Evolutionary conservation across 2,888 invertebrate species (phyloP), one percentile per base, ranked within the genome.

Genomic region (Pachliopta kotzebuea): DNA sequence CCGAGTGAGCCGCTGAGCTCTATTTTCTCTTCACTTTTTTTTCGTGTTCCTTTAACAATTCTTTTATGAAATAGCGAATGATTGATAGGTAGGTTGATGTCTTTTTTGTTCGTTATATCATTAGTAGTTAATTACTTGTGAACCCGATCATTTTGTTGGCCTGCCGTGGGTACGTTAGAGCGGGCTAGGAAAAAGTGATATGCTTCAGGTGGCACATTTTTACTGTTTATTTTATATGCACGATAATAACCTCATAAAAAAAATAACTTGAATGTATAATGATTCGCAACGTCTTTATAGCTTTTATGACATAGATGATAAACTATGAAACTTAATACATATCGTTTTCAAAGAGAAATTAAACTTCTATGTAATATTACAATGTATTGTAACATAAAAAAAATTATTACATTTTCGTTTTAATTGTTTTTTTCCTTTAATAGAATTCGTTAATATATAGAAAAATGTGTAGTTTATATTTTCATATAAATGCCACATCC

Each of bases 81-180:
- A 88, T 88, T 88, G 87, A 89, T 88, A 84, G 86, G 80, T 79
- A 76, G 72, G 71, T 77, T 86, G 86, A 86, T 85, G 87, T 86
- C 85, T 87, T 86, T 88, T 88, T 89, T 88, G 85, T 86, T 74
- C 71, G 79, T 84, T 78, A 72, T 79, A 80, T 88, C 88, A 89
- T 88, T 89, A 89, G 83, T 76, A 81, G 83, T 85, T 89, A 88
- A 89, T 89, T 88, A 89, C 81, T 83, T 84, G 86, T 88, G 84
- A 86, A 86, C 79, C 84, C 81, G 80, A 83, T 88, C 85, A 85
- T 87, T 88, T n/a, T 85, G 87, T 84, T 81, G 74, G 74, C 76
- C 75, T 75, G 77, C 73, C 57, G 55, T 55, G 37, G 56, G 60
- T 64, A 49, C 60, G 65, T 65, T 65, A 65, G 68, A 70, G 72